Evolutionary conservation across 37 sponge, comb jelly and placozoan species (phyloP), one percentile per base, ranked within the genome.

Genomic region (Crambe crambe): DNA sequence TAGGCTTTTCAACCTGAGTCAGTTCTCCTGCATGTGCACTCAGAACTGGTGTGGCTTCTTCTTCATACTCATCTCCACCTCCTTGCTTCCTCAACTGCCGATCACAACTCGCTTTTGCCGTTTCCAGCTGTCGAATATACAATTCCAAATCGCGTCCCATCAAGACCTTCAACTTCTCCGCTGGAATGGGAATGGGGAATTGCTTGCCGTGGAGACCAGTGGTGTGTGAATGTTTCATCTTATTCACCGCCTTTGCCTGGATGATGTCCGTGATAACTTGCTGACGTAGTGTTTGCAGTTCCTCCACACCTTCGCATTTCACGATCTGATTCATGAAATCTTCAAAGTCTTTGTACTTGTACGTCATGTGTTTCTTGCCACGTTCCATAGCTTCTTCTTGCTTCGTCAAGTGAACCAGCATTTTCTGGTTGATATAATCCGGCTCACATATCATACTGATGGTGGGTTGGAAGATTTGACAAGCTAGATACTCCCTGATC

Each of bases 371-470:
- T 0, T 60, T 85, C 32, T 80, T 75, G 18, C 81, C 84, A 40
- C 77, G 76, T 43, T 93, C 85, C 34, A 74, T 74, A 2, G 81
- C 71, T n/a, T 77, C 81, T 69, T 96, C 94, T 54, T 72, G 62
- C 36, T 67, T 59, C 4, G 56, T 38, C 35, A 96, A 59, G 60
- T 90, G 73, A 2, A 54, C 70, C 58, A 96, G 67, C 21, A 96
- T 64, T 39, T 86, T 83, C 74, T 90, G 94, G 47, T 96, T 96
- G 81, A 96, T 79, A 75, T 85, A 90, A 77, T 96, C 97, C 15
- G 97, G 97, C 47, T 96, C 94, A 57, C 94, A 94, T 17, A 96
- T n/a, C 72, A 76, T 70, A 2, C 93, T 89, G 29, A 91, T 83
- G 39, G 83, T 74, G 1, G 97, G 97, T 58, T 68, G 77, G 23